Evolutionary conservation across 2,113 vertebrate genomes (phyloP), one percentile per base, ranked within the genome.

Genomic region (Bombycilla garrulus): DNA sequence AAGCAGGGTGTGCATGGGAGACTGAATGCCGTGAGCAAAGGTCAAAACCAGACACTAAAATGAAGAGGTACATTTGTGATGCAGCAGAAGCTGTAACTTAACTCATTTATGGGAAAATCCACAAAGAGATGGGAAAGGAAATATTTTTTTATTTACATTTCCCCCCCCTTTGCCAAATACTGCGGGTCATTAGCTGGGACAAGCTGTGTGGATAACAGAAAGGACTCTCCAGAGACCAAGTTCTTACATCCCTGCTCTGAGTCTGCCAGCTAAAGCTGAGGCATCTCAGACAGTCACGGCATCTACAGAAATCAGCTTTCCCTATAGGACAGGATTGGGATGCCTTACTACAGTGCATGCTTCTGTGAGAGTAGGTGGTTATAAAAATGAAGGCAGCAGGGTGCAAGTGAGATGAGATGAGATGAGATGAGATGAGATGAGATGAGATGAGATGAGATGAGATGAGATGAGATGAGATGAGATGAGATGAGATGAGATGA

Each of bases 1-100:
- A 93, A 93, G 94, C 95, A 94, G 78, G 92, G 91, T 90, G 92
- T 96, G 90, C 96, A 97, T 96, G 96, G 94, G 96, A 97, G 96
- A 95, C 67, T 93, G 92, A 94, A 81, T 83, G 85, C 71, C 83
- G 62, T 93, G 96, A 92, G 69, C 78, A 97, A 96, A 97, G 96
- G 96, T 97, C 97, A 96, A 83, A 93, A 90, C 47, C 74, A 94
- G 81, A 94, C 90, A 93, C 90, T 95, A 93, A 97, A 97, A 94
- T 71, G 93, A 91, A 96, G 96, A 97, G 96, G 95, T 97, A 81
- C 96, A 96, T 87, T 78, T 95, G 97, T 91, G 91, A 96, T 88
- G 66, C 86, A 96, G 87, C 85, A 97, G 93, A 96, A 96, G 78
- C 60, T 92, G 81, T 92, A 94, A 96, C 60, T 94, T 95, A 91